Percentiles rank a stretch among this genome's conserved stretches.
phyloP scores from a whole-genome alignment of 2,888 invertebrate species.

The Zaprionus bogoriensis region DNA sequence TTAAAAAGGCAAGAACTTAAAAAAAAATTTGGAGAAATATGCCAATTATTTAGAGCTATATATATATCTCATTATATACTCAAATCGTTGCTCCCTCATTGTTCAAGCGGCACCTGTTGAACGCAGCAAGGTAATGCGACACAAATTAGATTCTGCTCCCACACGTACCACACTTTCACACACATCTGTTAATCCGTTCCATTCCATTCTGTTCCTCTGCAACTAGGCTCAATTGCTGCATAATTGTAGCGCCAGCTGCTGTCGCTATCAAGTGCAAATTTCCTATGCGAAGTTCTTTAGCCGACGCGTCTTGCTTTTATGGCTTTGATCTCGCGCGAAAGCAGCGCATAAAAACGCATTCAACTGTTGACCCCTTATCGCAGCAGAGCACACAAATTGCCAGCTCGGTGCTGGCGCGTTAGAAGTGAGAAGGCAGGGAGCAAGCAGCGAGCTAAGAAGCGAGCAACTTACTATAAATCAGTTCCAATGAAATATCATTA shows the following conservation, averaged over 20 bases:
- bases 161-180: too few relatives aligned
- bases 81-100: neutral
- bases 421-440: neutral
- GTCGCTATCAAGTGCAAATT: neutral
- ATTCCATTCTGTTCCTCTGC: neutral
- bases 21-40: too few relatives aligned
- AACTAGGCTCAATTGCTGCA: neutral
- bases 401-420: slow-evolving; percentile 8
- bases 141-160: too few relatives aligned
- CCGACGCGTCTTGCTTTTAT: neutral
- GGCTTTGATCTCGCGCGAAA: neutral
- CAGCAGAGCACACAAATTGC: slow-evolving; percentile 25
- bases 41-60: too few relatives aligned
- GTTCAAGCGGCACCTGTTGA: neutral
- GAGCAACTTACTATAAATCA: slow-evolving; percentile 65
- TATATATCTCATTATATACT: too few relatives aligned
- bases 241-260: slow-evolving; percentile 25
- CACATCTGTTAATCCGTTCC: neutral
- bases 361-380: slow-evolving; percentile 34
- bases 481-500: slow-evolving; percentile 73
- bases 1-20: too few relatives aligned
- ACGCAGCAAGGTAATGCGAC: neutral
- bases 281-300: too few relatives aligned
- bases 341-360: slow-evolving; percentile 1
- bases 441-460: slow-evolving; percentile 24